phyloP scores from a whole-genome alignment of 2,113 vertebrate species.

The Aldabrachelys gigantea region DNA sequence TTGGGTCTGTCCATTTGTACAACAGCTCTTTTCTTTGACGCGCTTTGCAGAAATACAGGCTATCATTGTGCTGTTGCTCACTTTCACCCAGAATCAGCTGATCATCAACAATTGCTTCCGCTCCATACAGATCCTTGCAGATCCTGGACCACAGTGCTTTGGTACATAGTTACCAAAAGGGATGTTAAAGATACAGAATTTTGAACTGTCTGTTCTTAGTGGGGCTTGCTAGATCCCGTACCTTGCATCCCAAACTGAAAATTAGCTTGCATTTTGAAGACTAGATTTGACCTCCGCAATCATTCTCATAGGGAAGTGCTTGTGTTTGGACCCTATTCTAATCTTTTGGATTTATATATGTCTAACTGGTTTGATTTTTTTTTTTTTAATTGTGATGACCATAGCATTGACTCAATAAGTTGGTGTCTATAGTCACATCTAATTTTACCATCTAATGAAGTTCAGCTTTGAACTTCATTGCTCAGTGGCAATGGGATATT shows the following conservation, averaged over 20 bases:
- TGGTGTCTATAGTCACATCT: not conserved
- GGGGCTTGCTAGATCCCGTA: not conserved
- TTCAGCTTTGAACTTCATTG: slow-evolving; percentile 23
- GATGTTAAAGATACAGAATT: fast-evolving
- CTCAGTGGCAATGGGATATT: not conserved
- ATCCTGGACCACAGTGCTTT: not conserved
- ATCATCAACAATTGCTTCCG: not conserved
- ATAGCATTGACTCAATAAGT: not conserved
- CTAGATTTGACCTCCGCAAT: not conserved
- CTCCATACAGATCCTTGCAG: not conserved
- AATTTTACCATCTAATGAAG: not conserved
- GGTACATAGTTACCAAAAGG: not conserved
- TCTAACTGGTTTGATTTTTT: not conserved
- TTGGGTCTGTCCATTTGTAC: not conserved
- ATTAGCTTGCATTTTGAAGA: not conserved
- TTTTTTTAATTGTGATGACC: slow-evolving; percentile 23
- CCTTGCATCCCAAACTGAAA: not conserved
- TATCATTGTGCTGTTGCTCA: not conserved
- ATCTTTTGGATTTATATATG: not conserved
- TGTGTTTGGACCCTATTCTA: not conserved
- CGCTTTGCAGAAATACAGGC: not conserved
- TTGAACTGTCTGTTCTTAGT: not conserved
- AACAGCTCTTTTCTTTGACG: not conserved
- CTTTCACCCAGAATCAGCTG: not conserved
- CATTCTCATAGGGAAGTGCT: not conserved